Percentiles rank a stretch among this genome's conserved stretches.
Evolutionary conservation across 2,888 invertebrate genomes (phyloP).

Genomic region (Catocala sponsa): DNA sequence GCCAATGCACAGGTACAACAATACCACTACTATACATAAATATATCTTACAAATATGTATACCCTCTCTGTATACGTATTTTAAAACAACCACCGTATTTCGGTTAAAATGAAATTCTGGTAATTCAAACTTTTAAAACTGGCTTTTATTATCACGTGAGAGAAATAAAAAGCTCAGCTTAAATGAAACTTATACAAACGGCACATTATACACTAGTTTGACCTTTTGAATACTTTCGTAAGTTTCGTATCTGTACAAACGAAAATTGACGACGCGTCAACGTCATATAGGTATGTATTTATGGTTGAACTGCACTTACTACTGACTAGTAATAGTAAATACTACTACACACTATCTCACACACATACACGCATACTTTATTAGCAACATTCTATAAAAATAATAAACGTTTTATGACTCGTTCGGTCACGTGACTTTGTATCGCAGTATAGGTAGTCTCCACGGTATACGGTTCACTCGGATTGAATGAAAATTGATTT

Average conservation of each 20-base stretch:
- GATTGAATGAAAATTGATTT: conserved; percentile 35
- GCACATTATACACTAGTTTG: background rate
- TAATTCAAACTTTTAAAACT: no score
- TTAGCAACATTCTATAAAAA: background rate
- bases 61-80: no score
- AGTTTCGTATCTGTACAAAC: no score
- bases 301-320: no score
- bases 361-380: background rate
- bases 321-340: background rate
- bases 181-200: background rate
- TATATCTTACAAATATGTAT: no score
- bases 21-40: conserved; percentile 5
- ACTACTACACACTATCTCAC: background rate
- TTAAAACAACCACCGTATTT: no score
- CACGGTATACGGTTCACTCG: conserved; percentile 15
- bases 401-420: background rate
- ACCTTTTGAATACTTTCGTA: no score
- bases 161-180: no score
- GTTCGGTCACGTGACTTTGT: background rate
- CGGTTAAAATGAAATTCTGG: no score
- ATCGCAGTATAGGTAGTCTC: background rate
- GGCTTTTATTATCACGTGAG: no score
- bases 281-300: no score
- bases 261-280: no score
- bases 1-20: conserved; percentile 85